Conservation (phyloP, 2,113 vertebrate species). For the Variabilichromis moorii region DNA sequence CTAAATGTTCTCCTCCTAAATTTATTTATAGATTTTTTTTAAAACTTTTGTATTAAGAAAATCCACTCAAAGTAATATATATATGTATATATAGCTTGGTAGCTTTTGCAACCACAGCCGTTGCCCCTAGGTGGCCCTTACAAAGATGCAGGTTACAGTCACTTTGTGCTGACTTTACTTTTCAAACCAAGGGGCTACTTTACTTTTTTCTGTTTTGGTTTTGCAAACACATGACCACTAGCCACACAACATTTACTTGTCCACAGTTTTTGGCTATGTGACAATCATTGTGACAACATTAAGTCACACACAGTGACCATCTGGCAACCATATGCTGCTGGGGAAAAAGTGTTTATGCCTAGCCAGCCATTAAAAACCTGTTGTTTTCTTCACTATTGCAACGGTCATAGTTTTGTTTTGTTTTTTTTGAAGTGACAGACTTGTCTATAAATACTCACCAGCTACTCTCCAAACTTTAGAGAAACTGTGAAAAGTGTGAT, state of each 20-base stretch:
- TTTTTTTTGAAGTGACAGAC: background rate
- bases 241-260: background rate
- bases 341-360: background rate
- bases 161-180: background rate
- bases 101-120: background rate
- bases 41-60: background rate
- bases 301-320: background rate
- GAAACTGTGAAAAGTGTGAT: background rate
- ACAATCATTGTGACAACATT: background rate
- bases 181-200: background rate
- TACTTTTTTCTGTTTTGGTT: background rate
- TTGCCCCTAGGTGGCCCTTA: background rate
- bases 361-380: background rate
- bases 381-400: background rate
- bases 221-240: background rate
- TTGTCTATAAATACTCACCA: background rate
- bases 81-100: background rate
- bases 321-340: background rate
- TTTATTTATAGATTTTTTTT: background rate
- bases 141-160: background rate
- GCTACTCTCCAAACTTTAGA: background rate
- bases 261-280: background rate
- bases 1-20: background rate
- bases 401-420: rapidly evolving
- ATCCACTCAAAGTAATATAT: background rate